These are phyloP conservation scores for Drosophila paramelanica DNA, from an alignment of 2,888 invertebrate species.

Conservation along the genomic window DNA sequence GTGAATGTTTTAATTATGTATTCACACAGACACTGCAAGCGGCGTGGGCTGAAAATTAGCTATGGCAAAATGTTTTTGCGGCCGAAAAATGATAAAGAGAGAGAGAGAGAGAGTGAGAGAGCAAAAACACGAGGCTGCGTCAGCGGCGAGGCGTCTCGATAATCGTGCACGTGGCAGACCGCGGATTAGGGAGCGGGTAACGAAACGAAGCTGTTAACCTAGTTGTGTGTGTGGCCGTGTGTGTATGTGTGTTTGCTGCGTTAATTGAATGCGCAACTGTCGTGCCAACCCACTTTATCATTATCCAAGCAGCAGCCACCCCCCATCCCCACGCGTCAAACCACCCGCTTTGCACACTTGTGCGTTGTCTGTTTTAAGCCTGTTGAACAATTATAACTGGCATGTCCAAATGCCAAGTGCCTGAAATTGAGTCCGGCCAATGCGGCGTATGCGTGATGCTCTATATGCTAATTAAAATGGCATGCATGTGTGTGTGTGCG, in stretches of 20 bases:
- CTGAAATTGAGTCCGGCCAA: constrained; percentile 76
- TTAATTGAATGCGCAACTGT: constrained; percentile 78
- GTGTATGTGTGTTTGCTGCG: constrained; percentile 45
- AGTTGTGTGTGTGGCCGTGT: constrained; percentile 40
- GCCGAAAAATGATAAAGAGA: constrained; percentile 37
- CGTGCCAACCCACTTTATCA: constrained; percentile 55
- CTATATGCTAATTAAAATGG: constrained; percentile 78
- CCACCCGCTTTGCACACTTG: constrained; percentile 22
- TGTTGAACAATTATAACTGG: constrained; percentile 78
- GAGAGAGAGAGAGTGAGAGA: not conserved
- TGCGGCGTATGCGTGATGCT: constrained; percentile 72
- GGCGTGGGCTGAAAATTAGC: constrained; percentile 41
- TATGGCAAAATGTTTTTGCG: constrained; percentile 50
- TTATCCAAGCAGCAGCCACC: constrained; percentile 14
- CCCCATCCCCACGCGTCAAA: no score
- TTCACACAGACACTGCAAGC: constrained; percentile 46
- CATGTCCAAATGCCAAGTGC: constrained; percentile 80
- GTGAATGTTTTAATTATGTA: constrained; percentile 78
- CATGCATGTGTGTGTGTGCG: constrained; percentile 31
- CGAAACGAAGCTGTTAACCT: constrained; percentile 60
- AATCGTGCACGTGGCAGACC: constrained; percentile 59
- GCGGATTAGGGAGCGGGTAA: constrained; percentile 51
- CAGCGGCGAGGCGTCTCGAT: constrained; percentile 44
- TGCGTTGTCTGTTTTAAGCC: constrained; percentile 75
- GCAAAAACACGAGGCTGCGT: not conserved